phyloP scores from a whole-genome alignment of 2,797 vertebrate genomes.

The Echiichthys vipera region DNA sequence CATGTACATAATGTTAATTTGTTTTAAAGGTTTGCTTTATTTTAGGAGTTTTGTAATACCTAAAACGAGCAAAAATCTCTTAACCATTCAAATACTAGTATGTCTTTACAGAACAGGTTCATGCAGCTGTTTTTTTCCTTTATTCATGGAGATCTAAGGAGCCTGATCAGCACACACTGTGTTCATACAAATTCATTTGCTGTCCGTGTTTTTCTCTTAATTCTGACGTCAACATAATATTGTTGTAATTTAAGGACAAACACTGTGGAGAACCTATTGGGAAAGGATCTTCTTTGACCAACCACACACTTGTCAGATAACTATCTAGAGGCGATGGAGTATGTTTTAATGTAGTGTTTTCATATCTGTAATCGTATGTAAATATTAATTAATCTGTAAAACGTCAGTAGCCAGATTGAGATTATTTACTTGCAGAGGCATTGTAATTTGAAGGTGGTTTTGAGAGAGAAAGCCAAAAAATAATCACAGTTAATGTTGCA shows the following conservation, averaged over 20 bases:
- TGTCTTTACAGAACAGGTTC: constrained; percentile 76
- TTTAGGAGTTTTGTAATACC: constrained; percentile 68
- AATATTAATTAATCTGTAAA: constrained; percentile 35
- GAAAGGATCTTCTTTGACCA: constrained; percentile 73
- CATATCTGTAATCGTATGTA: constrained; percentile 49
- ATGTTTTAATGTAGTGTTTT: constrained; percentile 43
- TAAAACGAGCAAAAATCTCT: constrained; percentile 73
- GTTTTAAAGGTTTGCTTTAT: constrained; percentile 59
- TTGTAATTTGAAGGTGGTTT: constrained; percentile 13
- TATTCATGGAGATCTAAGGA: constrained; percentile 57
- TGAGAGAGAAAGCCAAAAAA: constrained; percentile 4
- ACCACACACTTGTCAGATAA: constrained; percentile 58
- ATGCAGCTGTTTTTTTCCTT: constrained; percentile 65
- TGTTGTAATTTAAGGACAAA: constrained; percentile 36
- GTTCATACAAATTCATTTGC: constrained; percentile 67
- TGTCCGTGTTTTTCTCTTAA: constrained; percentile 56
- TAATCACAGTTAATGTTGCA: constrained; percentile 46
- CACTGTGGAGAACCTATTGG: constrained; percentile 36
- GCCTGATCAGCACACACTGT: constrained; percentile 68
- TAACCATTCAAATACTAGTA: constrained; percentile 78
- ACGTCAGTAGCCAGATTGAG: constrained; percentile 15
- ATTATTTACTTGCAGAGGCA: constrained; percentile 26
- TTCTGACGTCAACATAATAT: constrained; percentile 32
- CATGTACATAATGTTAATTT: constrained; percentile 69
- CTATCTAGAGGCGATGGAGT: constrained; percentile 25